Evolutionary conservation across 2,888 invertebrate genomes (phyloP).

Genomic region (Schizaphis graminum): DNA sequence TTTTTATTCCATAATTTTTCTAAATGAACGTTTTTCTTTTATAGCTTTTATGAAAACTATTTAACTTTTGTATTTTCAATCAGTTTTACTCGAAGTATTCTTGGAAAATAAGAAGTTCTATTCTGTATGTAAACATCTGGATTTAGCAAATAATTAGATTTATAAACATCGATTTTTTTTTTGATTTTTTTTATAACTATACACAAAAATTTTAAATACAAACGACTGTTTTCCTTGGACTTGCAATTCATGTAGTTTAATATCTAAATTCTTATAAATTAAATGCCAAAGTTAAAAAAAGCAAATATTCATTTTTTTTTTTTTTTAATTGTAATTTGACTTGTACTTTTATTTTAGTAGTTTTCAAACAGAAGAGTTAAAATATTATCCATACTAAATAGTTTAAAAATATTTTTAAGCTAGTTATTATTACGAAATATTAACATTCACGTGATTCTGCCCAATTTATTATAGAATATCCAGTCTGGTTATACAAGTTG

Average conservation of each 20-base stretch:
- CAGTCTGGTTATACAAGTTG: not conserved
- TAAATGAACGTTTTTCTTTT: not conserved
- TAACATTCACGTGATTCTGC: not conserved
- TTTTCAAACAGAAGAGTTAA: not conserved
- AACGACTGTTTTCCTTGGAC: not conserved
- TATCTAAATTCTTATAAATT: not conserved
- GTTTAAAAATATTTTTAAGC: not conserved
- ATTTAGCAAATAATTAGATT: not conserved
- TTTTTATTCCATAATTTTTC: not conserved
- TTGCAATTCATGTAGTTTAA: not conserved
- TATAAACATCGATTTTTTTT: not conserved
- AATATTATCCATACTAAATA: not conserved
- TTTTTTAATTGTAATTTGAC: not conserved
- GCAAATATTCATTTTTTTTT: not conserved
- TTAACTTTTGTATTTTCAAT: not conserved
- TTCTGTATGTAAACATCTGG: not conserved
- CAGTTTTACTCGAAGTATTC: not conserved
- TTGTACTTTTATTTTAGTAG: no score
- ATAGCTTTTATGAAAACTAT: not conserved
- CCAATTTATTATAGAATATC: not conserved
- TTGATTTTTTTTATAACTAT: not conserved
- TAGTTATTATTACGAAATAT: not conserved
- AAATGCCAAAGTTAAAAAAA: not conserved
- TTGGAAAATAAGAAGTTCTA: not conserved
- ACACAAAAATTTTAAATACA: not conserved